Evolutionary conservation across 2,888 invertebrate species (phyloP).

Genomic region (Ephialtes manifestator): DNA sequence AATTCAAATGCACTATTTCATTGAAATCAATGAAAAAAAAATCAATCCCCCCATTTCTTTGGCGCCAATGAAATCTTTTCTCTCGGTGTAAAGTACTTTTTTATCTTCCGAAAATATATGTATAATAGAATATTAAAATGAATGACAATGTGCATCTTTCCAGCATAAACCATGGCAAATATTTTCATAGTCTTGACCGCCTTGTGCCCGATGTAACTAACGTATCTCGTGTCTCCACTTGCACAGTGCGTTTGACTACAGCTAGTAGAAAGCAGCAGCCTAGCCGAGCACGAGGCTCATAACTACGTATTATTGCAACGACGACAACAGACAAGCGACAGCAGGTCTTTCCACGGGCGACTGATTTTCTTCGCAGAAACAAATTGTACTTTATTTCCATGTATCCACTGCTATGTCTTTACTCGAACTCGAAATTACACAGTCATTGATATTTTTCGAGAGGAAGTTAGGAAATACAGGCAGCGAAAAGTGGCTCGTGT

Average conservation of each 20-base stretch:
- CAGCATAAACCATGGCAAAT: not conserved
- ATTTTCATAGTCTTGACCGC: constrained; percentile 11
- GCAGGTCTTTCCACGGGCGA: constrained; percentile 53
- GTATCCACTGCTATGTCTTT: not conserved
- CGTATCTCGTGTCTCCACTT: constrained; percentile 46
- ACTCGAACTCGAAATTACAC: constrained; percentile 27
- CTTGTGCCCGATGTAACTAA: constrained; percentile 58
- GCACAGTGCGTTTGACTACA: constrained; percentile 31
- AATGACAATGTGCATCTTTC: not conserved
- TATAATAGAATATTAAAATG: not conserved
- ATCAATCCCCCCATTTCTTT: no score
- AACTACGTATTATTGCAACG: constrained; percentile 65
- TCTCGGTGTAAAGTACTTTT: no score
- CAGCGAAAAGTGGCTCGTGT: not conserved
- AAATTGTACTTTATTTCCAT: constrained; percentile 43
- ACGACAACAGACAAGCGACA: constrained; percentile 42
- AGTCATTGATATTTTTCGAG: constrained; percentile 41
- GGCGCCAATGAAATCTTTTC: no score
- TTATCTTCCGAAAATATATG: not conserved
- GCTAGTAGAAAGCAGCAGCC: constrained; percentile 67
- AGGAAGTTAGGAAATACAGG: constrained; percentile 13
- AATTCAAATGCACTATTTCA: no score
- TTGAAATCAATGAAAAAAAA: no score
- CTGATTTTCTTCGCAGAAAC: constrained; percentile 60
- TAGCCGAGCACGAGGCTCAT: constrained; percentile 34